phyloP scores from a whole-genome alignment of 2,797 vertebrate genomes.

The Pogonophryne albipinna region DNA sequence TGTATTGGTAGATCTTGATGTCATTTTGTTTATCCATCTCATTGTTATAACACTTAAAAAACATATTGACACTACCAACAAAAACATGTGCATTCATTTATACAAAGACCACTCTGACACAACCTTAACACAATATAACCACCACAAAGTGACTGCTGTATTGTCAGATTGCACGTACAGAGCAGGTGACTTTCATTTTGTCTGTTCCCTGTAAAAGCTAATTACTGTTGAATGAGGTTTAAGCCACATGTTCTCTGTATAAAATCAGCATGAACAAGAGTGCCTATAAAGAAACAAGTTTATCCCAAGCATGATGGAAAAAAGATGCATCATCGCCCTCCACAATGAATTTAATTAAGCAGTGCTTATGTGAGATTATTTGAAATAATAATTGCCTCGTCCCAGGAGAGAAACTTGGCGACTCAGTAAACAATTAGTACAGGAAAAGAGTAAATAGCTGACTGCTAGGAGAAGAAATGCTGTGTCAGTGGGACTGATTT shows the following conservation, averaged over 20 bases:
- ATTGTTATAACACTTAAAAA: too few relatives aligned
- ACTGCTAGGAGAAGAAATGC: constrained; percentile 59
- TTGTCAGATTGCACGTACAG: too few relatives aligned
- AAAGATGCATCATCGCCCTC: constrained; percentile 9
- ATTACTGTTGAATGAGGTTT: not conserved
- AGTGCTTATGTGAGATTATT: constrained; percentile 44
- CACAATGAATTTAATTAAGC: constrained; percentile 35
- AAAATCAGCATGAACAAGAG: not conserved
- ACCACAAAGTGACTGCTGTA: too few relatives aligned
- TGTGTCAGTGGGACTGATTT: constrained; percentile 49
- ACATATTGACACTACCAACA: too few relatives aligned
- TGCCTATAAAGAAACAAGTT: constrained; percentile 4
- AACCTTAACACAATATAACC: too few relatives aligned
- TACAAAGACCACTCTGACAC: too few relatives aligned
- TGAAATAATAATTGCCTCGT: constrained; percentile 17
- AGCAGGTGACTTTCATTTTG: too few relatives aligned
- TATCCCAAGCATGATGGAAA: not conserved
- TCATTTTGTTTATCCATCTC: too few relatives aligned
- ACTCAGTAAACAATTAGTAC: constrained; percentile 65
- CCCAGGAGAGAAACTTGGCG: constrained; percentile 45
- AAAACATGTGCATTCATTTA: too few relatives aligned
- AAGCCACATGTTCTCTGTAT: not conserved
- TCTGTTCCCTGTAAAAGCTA: not conserved
- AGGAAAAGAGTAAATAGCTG: constrained; percentile 58
- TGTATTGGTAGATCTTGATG: too few relatives aligned